phyloP scores from a whole-genome alignment of 30 jellyfish, hydroid and myxozoan genomes.

The Cassiopea andromeda region DNA sequence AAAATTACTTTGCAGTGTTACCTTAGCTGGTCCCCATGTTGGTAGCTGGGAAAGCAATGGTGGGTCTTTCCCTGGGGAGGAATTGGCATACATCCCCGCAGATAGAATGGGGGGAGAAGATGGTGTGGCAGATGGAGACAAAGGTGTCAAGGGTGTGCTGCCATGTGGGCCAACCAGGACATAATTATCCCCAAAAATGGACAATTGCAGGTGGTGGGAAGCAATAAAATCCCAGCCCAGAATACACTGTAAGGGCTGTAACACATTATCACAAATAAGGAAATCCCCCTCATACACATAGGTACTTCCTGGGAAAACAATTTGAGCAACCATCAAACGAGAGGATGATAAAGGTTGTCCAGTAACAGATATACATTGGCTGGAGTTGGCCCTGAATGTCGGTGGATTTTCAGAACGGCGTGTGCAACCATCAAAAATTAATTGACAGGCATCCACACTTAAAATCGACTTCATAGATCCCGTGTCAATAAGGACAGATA shows the following conservation, averaged over 20 bases:
- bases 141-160: conserved; percentile 20
- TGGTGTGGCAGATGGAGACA: conserved; percentile 6
- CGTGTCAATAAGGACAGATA: conserved; percentile 31
- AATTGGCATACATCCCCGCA: conserved; percentile 28
- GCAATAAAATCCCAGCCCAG: conserved; percentile 37
- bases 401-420: conserved; percentile 9
- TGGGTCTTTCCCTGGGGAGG: conserved; percentile 6
- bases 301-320: conserved; percentile 15
- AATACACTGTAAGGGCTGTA: conserved; percentile 35
- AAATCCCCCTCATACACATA: conserved; percentile 22
- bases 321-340: conserved; percentile 3
- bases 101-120: conserved; percentile 27
- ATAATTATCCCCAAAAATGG: conserved; percentile 19
- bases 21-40: conserved; percentile 38
- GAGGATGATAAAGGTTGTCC: conserved; percentile 38
- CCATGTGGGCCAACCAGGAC: conserved; percentile 40
- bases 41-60: conserved; percentile 28
- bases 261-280: conserved; percentile 22
- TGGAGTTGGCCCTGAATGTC: conserved; percentile 35
- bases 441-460: conserved; percentile 20
- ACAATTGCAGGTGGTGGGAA: conserved; percentile 26
- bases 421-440: conserved; percentile 4
- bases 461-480: conserved; percentile 34
- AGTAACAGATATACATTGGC: conserved; percentile 24
- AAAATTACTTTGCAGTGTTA: conserved; percentile 18